These are phyloP conservation scores for Anarsia innoxiella DNA, from an alignment of 2,888 invertebrate species.

Conservation along the genomic window DNA sequence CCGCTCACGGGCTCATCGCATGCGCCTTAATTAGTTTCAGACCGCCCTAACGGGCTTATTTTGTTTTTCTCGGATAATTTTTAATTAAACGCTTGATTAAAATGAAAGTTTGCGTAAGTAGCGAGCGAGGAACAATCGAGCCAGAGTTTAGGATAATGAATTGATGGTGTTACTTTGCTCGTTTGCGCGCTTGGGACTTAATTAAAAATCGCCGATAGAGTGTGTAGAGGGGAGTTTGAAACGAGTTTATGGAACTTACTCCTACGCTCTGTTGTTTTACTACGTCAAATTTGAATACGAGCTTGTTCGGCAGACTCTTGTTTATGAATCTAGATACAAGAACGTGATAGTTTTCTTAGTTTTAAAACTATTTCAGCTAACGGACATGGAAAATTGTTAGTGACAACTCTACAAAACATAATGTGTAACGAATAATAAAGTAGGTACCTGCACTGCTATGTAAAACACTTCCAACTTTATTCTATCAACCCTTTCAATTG, in stretches of 20 bases:
- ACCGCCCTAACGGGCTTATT: slow-evolving; percentile 74
- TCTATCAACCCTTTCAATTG: too few species aligned
- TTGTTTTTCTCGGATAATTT: slow-evolving; percentile 76
- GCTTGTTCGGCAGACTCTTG: slow-evolving; percentile 37
- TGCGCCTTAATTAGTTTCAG: slow-evolving; percentile 73
- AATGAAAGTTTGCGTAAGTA: slow-evolving; percentile 76
- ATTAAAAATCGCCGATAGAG: slow-evolving; percentile 76
- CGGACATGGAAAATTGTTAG: too few species aligned
- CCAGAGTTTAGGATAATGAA: slow-evolving; percentile 75
- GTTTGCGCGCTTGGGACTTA: slow-evolving; percentile 70
- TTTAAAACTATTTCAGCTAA: too few species aligned
- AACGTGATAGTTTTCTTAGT: too few species aligned
- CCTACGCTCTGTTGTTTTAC: slow-evolving; percentile 68
- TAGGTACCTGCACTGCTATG: too few species aligned
- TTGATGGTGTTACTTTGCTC: slow-evolving; percentile 74
- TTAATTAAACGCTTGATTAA: slow-evolving; percentile 76
- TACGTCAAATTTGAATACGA: slow-evolving; percentile 72
- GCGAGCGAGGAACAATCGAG: slow-evolving; percentile 73
- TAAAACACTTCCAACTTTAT: too few species aligned
- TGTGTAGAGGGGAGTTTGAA: slow-evolving; percentile 70
- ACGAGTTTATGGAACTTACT: slow-evolving; percentile 72
- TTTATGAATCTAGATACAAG: slow-evolving; percentile 8
- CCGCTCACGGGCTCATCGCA: slow-evolving; percentile 52
- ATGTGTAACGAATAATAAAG: too few species aligned
- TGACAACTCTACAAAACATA: too few species aligned